Evolutionary conservation across 1,140 invertebrate genomes (phyloP).

Genomic region (Caenorhabditis inopinata): DNA sequence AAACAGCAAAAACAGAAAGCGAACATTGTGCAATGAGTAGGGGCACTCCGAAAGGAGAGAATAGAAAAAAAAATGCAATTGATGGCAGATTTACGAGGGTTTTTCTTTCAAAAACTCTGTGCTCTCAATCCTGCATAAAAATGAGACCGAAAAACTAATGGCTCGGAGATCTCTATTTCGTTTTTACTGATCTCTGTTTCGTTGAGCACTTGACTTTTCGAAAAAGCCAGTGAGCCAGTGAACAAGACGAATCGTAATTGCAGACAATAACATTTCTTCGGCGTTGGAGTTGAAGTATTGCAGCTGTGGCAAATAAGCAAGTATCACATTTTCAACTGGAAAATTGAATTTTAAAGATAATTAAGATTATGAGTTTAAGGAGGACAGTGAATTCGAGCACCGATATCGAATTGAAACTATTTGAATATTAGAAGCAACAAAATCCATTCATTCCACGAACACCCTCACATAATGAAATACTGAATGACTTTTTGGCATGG

Average conservation of each 20-base stretch:
- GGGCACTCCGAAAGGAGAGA: not conserved
- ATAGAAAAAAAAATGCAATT: slow-evolving; percentile 25
- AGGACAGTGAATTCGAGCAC: too few species aligned
- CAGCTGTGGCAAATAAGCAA: too few species aligned
- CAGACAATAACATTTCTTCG: too few species aligned
- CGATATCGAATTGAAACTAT: too few species aligned
- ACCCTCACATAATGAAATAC: too few species aligned
- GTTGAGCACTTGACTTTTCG: not conserved
- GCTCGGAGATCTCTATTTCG: not conserved
- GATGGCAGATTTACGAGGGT: slow-evolving; percentile 12
- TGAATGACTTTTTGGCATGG: too few species aligned
- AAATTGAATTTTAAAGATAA: too few species aligned
- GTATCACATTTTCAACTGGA: too few species aligned
- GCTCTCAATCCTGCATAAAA: not conserved
- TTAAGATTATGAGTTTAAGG: too few species aligned
- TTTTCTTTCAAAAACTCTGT: not conserved
- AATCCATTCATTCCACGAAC: too few species aligned
- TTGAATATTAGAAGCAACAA: too few species aligned
- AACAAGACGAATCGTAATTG: not conserved
- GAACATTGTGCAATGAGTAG: not conserved
- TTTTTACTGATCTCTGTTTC: not conserved
- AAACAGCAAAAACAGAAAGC: not conserved
- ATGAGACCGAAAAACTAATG: not conserved
- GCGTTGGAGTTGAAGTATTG: too few species aligned
- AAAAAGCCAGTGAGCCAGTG: not conserved